These are phyloP conservation scores for western clawed frog (Xenopus tropicalis) DNA, from an alignment of 2,113 vertebrate genomes.

Conservation along the genomic window DNA sequence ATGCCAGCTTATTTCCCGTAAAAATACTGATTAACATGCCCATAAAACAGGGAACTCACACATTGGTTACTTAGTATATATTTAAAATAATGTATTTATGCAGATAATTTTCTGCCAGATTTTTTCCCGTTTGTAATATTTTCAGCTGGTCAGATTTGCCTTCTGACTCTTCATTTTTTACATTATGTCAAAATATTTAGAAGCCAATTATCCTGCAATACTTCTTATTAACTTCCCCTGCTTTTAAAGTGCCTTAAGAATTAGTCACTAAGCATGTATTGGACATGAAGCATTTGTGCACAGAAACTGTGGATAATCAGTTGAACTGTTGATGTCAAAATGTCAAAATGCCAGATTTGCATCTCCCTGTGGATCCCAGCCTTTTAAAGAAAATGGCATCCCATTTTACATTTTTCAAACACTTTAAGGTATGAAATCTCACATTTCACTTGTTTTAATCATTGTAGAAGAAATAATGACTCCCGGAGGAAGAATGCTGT, in stretches of 20 bases:
- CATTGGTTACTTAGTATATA: too few relatives aligned
- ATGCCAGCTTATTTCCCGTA: too few relatives aligned
- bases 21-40: too few relatives aligned
- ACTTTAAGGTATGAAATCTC: slow-evolving; percentile 20
- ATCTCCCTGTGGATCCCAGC: slow-evolving; percentile 38
- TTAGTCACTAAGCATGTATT: slow-evolving; percentile 45
- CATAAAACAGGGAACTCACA: too few relatives aligned
- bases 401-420: slow-evolving; percentile 45
- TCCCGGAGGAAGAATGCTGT: slow-evolving; percentile 18
- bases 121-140: too few relatives aligned
- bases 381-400: slow-evolving; percentile 42
- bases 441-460: slow-evolving; percentile 43
- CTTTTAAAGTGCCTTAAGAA: slow-evolving; percentile 33
- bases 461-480: slow-evolving; percentile 35
- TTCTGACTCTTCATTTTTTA: too few relatives aligned
- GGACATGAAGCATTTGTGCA: slow-evolving; percentile 49
- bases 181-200: too few relatives aligned
- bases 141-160: too few relatives aligned
- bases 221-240: neutral
- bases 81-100: too few relatives aligned
- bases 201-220: neutral
- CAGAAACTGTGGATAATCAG: slow-evolving; percentile 45
- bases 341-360: slow-evolving; percentile 47
- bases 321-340: slow-evolving; percentile 43
- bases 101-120: too few relatives aligned